Evolutionary conservation across 35 echinoderm and acorn worm species (phyloP).

Genomic region (Holothuria glaberrima): DNA sequence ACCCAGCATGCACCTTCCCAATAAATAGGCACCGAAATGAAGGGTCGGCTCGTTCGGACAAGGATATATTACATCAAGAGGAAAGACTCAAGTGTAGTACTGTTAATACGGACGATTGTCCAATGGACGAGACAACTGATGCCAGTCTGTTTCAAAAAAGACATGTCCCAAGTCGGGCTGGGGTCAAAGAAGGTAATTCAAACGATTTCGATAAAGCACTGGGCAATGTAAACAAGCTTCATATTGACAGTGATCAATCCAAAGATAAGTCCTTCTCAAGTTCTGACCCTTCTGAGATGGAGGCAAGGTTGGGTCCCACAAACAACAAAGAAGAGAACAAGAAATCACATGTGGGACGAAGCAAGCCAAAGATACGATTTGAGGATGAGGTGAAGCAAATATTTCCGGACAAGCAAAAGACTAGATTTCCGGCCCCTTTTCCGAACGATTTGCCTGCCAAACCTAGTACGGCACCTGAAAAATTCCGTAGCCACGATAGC

Average conservation of each 20-base stretch:
- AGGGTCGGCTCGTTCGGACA: background rate
- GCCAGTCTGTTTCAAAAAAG: background rate
- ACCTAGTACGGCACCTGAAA: slow-evolving; percentile 33
- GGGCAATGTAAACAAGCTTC: background rate
- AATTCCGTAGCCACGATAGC: background rate
- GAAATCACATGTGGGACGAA: background rate
- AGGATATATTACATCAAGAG: slow-evolving; percentile 12
- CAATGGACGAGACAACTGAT: background rate
- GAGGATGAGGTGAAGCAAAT: background rate
- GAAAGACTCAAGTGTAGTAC: slow-evolving; percentile 35
- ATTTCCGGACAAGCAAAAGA: background rate
- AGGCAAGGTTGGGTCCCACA: background rate
- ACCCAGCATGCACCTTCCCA: background rate
- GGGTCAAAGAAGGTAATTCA: background rate
- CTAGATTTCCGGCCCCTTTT: background rate
- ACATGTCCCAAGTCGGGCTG: background rate
- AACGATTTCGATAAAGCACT: background rate
- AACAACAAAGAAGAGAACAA: background rate
- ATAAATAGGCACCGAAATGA: background rate
- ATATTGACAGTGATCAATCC: background rate
- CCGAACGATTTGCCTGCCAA: slow-evolving; percentile 17
- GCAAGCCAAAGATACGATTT: background rate
- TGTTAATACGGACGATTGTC: slow-evolving; percentile 33
- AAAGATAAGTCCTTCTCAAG: background rate
- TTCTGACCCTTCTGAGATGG: background rate